A percentile compares a stretch with the other conserved stretches of the same genome.
These are phyloP conservation scores for Bergia puertoricense DNA, from an alignment of 92 coral and sea anemone genomes.

Conservation along the genomic window DNA sequence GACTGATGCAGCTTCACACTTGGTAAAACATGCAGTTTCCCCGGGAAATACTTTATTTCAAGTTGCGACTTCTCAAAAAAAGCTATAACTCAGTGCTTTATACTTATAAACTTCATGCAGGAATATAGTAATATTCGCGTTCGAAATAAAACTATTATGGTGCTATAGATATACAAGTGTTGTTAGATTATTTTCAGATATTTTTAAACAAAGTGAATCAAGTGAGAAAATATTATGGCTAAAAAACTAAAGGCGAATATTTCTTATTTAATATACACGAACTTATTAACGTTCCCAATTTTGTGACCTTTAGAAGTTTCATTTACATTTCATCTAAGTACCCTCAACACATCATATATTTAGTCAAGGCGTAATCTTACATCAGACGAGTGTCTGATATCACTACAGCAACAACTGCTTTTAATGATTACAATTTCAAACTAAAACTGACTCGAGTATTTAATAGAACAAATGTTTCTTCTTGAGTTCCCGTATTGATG, in stretches of 20 bases:
- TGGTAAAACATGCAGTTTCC: neutral
- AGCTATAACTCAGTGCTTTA: neutral
- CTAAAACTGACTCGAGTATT: too few species aligned
- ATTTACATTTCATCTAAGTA: neutral
- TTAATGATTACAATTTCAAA: neutral
- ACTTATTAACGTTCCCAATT: neutral
- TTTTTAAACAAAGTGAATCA: neutral
- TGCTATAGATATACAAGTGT: neutral
- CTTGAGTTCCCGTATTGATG: neutral
- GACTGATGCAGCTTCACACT: neutral
- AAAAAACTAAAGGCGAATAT: neutral
- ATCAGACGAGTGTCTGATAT: neutral
- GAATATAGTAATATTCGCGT: conserved; percentile 3
- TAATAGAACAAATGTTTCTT: neutral
- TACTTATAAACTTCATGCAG: conserved; percentile 2
- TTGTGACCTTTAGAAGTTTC: neutral
- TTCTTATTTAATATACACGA: neutral
- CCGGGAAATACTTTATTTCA: neutral
- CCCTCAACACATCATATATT: neutral
- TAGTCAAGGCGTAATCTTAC: neutral
- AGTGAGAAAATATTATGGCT: neutral
- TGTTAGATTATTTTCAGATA: neutral
- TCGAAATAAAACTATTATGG: neutral
- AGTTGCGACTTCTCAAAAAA: neutral
- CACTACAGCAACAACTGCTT: neutral